phyloP scores from a whole-genome alignment of 1,140 invertebrate genomes.

The Brachionus koreanus region DNA sequence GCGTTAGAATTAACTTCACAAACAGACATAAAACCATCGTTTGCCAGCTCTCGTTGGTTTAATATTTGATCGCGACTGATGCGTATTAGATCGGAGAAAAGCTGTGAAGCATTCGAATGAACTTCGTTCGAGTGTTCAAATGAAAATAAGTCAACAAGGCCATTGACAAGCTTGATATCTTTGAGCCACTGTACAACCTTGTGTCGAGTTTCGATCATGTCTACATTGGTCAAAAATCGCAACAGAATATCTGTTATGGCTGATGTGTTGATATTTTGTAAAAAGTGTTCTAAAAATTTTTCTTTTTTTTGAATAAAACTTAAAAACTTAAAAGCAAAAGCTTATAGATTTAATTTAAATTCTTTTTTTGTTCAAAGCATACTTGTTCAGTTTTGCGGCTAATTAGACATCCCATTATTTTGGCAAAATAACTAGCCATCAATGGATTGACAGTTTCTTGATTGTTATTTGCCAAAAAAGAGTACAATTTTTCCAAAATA shows the following conservation, averaged over 20 bases:
- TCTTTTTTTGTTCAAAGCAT: constrained; percentile 48
- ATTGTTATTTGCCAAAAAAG: constrained; percentile 69
- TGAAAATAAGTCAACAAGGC: neutral
- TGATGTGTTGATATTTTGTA: constrained; percentile 84
- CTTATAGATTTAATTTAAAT: neutral
- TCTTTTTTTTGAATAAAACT: constrained; percentile 80
- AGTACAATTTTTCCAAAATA: constrained; percentile 76
- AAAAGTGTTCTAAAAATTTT: constrained; percentile 76
- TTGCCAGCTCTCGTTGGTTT: constrained; percentile 63
- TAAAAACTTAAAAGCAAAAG: constrained; percentile 68
- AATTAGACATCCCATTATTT: constrained; percentile 80
- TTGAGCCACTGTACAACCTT: constrained; percentile 67
- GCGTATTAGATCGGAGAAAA: constrained; percentile 74
- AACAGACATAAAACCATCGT: constrained; percentile 54
- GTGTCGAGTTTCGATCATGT: constrained; percentile 70
- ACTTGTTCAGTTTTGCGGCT: constrained; percentile 73
- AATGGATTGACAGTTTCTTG: constrained; percentile 84
- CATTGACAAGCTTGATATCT: neutral
- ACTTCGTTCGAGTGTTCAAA: constrained; percentile 54
- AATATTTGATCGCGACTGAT: constrained; percentile 64
- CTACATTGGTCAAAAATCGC: constrained; percentile 78
- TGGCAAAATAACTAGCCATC: constrained; percentile 89
- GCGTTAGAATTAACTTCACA: neutral
- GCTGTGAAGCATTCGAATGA: constrained; percentile 74
- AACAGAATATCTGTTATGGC: constrained; percentile 89